Conservation (phyloP, 2,888 invertebrate genomes). For the Andrena praecox region DNA sequence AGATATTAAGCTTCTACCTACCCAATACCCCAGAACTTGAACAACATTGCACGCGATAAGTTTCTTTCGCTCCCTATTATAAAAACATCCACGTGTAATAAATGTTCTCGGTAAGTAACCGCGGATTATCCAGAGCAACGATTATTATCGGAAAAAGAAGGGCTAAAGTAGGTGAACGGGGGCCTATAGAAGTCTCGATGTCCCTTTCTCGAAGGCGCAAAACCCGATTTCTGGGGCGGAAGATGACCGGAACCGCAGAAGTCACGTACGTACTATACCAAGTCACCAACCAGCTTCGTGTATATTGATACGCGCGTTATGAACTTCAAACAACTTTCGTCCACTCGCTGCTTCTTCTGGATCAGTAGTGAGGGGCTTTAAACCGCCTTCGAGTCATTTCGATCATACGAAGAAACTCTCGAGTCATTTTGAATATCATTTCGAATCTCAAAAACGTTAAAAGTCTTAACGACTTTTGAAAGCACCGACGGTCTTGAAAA, state of each 20-base stretch:
- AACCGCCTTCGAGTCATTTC: too few relatives aligned
- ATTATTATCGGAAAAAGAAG: background rate
- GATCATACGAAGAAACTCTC: too few relatives aligned
- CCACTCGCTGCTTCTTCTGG: slow-evolving; percentile 22
- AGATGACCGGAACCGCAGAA: slow-evolving; percentile 26
- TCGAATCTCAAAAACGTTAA: too few relatives aligned
- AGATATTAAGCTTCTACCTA: too few relatives aligned
- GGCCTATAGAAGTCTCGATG: background rate
- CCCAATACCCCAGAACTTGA: too few relatives aligned
- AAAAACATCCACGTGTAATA: background rate
- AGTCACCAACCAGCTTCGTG: slow-evolving; percentile 12
- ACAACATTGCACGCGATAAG: too few relatives aligned
- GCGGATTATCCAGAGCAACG: background rate
- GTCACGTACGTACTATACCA: slow-evolving; percentile 6
- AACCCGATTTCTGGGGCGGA: slow-evolving; percentile 28
- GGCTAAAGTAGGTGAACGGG: background rate
- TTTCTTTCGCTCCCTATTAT: too few relatives aligned
- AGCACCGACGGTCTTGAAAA: too few relatives aligned
- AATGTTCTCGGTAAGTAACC: background rate
- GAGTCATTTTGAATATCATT: too few relatives aligned
- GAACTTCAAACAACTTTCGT: slow-evolving; percentile 44
- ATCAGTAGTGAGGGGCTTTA: too few relatives aligned
- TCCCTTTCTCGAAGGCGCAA: background rate
- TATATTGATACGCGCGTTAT: slow-evolving; percentile 38
- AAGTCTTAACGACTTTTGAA: too few relatives aligned